Evolutionary conservation across 1,140 invertebrate genomes (phyloP), one percentile per base, ranked within the genome.

Genomic region (Cydia splendana): DNA sequence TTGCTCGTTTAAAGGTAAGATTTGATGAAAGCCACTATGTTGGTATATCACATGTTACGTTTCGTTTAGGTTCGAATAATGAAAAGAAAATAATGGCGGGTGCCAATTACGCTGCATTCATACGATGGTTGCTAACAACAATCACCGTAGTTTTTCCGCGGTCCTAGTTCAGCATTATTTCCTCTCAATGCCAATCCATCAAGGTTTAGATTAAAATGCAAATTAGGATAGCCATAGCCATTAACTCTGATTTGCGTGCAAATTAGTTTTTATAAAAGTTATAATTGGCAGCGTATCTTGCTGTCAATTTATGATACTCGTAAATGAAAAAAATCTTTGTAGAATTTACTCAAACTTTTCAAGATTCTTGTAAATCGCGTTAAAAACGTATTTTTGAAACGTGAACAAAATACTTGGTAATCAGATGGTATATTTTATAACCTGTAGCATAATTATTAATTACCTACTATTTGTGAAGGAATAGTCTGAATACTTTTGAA

Each of bases 181-280:
- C n/a, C 53, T n/a, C 15, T 18, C 53, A 57, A 57, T 57, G n/a
- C 53, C 53, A 57, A 57, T 57, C 53, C 53, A 57, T 57, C 53
- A 57, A 57, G 20, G 53, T 57, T 57, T 57, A 57, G 53, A 57
- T 57, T 57, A 57, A 57, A 57, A 57, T 57, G 53, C 53, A 57
- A 57, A 57, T 57, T 57, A 57, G 53, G 15, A 57, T 57, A 57
- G 15, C 51, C 18, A 2, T 53, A 53, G 4, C 53, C 53, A 57
- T 57, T 57, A 57, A 57, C 53, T 53, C n/a, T 13, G 53, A 57
- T 57, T 57, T 57, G 53, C 53, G n/a, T 57, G n/a, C 5, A 57
- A 57, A 57, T 57, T 2, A 57, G 53, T 7, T 57, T 18, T 57
- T 57, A 57, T 57, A 18, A 57, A 57, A 57, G 53, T 57, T 57